Evolutionary conservation across 2,888 invertebrate species (phyloP), one percentile per base, ranked within the genome.

Genomic region (Trisateles emortualis): DNA sequence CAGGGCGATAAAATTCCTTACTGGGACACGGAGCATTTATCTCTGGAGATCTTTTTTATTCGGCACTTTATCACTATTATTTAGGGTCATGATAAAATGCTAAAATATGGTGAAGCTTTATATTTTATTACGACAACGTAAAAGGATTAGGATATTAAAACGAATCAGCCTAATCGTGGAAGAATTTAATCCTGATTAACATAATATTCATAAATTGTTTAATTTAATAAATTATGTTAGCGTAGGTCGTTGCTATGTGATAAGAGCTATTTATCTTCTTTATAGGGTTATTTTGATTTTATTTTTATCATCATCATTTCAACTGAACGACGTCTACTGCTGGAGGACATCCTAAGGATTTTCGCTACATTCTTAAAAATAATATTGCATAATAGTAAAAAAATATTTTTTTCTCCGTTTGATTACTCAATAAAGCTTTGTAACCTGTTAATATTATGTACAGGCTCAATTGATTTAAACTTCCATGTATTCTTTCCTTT

Each of bases 61-160:
- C 78, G 78, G 67, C 76, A 78, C 80, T 88, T 86, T 88, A 89
- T 90, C 90, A 87, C 84, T 78, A 77, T 89, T 88, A 88, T 89
- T 90, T 89, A 90, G 80, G 77, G 81, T 68, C 58, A 73, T 72
- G 84, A 87, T 89, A 90, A 89, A 85, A 84, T 75, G 69, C 76
- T 77, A 70, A 82, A 81, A 63, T 63, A 64, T 53, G 39, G 56
- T 40, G 44, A 44, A 61, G 59, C 59, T 53, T 68, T 62, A 58
- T 68, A 64, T 68, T 74, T 69, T 72, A 65, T 68, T 52, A 32
- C 10, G 56, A 54, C 51, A 24, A 35, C 45, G 42, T 61, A 48
- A 60, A 72, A 55, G 64, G 66, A 68, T 71, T 66, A 66, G 63
- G 47, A 56, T 58, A 60, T 68, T 59, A 72, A 68, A 64, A 53